These are phyloP conservation scores for Alloplasta piceator DNA, from an alignment of 2,888 invertebrate genomes.

Conservation along the genomic window DNA sequence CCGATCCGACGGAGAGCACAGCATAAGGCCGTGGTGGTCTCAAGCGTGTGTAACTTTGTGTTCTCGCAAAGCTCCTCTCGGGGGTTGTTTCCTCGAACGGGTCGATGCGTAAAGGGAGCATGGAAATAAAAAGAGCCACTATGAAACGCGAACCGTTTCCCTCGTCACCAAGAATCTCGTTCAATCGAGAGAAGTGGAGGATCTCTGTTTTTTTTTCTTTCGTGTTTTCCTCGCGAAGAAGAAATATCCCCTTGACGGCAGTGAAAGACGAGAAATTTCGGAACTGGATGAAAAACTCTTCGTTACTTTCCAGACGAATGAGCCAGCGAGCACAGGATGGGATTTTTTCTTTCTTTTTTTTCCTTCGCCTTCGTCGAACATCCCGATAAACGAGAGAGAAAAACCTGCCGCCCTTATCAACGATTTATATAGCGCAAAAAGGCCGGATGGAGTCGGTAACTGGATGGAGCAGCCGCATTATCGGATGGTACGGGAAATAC, in stretches of 20 bases:
- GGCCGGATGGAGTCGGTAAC: neutral
- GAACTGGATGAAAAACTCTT: conserved; percentile 5
- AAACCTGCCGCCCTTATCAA: conserved; percentile 4
- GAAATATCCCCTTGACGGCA: neutral
- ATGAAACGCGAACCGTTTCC: conserved; percentile 20
- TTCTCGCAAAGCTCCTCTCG: conserved; percentile 13
- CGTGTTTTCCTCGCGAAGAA: neutral
- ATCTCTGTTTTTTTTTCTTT: conserved; percentile 8
- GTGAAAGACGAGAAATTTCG: neutral
- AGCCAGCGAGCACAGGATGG: neutral
- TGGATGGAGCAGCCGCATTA: neutral
- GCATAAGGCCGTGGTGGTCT: conserved; percentile 10
- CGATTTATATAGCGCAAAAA: neutral
- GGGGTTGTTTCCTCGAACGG: conserved; percentile 2
- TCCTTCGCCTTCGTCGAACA: conserved; percentile 6
- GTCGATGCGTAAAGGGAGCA: neutral
- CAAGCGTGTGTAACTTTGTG: conserved; percentile 6
- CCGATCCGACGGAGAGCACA: neutral
- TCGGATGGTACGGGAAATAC: conserved; percentile 4
- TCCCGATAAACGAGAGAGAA: neutral
- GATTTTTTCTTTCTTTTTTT: conserved; percentile 5
- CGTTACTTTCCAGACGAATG: conserved; percentile 26
- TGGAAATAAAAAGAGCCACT: conserved; percentile 17
- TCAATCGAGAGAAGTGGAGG: conserved; percentile 55
- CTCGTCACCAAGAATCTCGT: conserved; percentile 69